phyloP scores from a whole-genome alignment of 2,888 invertebrate genomes.

The Dendrolimus houi region DNA sequence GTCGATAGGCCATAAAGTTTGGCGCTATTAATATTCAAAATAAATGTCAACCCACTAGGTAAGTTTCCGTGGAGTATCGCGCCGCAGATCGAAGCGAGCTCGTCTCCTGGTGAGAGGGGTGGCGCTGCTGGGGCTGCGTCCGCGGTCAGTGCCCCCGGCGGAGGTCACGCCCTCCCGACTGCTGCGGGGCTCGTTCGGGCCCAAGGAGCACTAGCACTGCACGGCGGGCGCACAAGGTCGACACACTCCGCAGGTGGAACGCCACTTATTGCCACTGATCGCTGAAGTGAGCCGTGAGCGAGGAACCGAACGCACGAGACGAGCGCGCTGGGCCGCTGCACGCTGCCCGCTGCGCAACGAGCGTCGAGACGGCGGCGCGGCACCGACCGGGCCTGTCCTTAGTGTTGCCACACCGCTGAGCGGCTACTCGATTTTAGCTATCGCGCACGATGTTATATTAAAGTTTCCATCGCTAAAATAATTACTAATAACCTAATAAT shows the following conservation, averaged over 20 bases:
- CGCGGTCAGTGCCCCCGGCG: constrained; percentile 48
- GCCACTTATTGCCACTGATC: not conserved
- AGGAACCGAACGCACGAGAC: not conserved
- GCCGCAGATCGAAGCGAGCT: constrained; percentile 13
- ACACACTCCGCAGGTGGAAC: not conserved
- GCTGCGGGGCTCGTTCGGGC: constrained; percentile 1
- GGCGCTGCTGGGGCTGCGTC: constrained; percentile 30
- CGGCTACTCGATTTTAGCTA: too few species aligned
- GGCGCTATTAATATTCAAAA: too few species aligned
- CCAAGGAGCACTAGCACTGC: not conserved
- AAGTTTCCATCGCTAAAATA: too few species aligned
- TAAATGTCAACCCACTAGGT: too few species aligned
- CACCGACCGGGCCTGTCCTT: not conserved
- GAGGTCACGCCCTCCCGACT: constrained; percentile 14
- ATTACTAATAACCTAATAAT: too few species aligned
- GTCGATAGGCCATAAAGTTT: too few species aligned
- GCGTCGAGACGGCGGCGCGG: constrained; percentile 1
- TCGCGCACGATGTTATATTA: too few species aligned
- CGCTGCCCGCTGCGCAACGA: not conserved
- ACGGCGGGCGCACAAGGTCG: not conserved
- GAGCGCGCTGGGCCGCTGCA: not conserved
- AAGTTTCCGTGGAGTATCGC: not conserved
- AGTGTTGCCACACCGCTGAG: not conserved
- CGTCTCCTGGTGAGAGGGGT: constrained; percentile 12
- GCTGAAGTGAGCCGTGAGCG: not conserved